A percentile compares a stretch with the other conserved stretches of the same genome.
phyloP scores from a whole-genome alignment of 2,113 vertebrate genomes.

The Actinemys pallida region DNA sequence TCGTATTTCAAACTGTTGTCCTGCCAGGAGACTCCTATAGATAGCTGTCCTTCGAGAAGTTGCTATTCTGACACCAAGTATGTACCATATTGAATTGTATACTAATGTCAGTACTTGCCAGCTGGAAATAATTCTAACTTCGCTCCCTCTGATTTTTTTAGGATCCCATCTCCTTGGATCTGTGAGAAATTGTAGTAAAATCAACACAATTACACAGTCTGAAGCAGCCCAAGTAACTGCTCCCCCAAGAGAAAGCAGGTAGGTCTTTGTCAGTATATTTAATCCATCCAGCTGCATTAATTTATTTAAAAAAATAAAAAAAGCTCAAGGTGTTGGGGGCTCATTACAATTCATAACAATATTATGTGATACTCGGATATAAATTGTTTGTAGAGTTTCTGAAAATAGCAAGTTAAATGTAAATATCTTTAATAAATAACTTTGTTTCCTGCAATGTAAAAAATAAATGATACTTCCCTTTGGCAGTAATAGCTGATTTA shows the following conservation, averaged over 20 bases:
- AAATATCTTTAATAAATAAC: constrained; percentile 89
- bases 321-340: constrained; percentile 54
- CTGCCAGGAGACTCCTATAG: constrained; percentile 21
- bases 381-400: constrained; percentile 66
- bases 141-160: constrained; percentile 14
- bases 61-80: constrained; percentile 7
- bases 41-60: constrained; percentile 50
- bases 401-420: constrained; percentile 77
- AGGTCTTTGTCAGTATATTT: constrained; percentile 44
- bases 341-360: constrained; percentile 57
- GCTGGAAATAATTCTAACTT: constrained; percentile 50
- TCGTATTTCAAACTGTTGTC: constrained; percentile 49
- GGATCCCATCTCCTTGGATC: background rate
- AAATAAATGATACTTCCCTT: constrained; percentile 87
- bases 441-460: constrained; percentile 81
- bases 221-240: constrained; percentile 56
- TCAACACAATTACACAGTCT: constrained; percentile 24
- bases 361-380: constrained; percentile 40
- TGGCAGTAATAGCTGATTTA: constrained; percentile 89
- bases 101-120: background rate
- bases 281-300: constrained; percentile 53
- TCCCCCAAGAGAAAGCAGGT: constrained; percentile 46
- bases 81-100: constrained; percentile 63
- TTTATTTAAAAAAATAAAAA: constrained; percentile 18
- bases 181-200: background rate